These are phyloP conservation scores for Microhierax caerulescens DNA, from an alignment of 2,797 vertebrate genomes.

Conservation along the genomic window DNA sequence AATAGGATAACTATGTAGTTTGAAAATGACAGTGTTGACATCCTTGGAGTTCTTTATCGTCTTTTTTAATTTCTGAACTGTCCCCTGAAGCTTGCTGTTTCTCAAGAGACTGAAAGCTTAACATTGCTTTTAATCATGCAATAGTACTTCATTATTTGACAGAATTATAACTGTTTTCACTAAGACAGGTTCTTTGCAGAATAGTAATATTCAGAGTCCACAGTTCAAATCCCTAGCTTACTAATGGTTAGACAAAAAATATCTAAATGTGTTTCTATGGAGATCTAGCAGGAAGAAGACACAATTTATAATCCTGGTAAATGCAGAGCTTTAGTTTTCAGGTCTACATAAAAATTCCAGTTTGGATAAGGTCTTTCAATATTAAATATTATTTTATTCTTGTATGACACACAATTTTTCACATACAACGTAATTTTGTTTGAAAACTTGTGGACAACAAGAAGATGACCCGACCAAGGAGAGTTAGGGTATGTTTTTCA, in stretches of 20 bases:
- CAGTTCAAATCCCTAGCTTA: neutral
- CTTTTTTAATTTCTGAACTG: neutral
- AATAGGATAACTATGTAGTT: neutral
- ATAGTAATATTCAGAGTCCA: neutral
- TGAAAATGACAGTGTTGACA: neutral
- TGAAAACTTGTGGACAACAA: neutral
- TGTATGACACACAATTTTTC: neutral
- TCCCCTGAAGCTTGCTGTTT: neutral
- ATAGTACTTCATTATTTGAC: neutral
- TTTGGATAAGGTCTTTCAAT: neutral
- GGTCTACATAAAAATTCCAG: neutral
- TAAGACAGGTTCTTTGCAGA: neutral
- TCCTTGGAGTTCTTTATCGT: neutral
- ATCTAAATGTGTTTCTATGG: slow-evolving; percentile 24
- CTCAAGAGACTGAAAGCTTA: neutral
- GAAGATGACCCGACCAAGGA: neutral
- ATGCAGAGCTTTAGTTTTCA: neutral
- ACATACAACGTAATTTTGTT: neutral
- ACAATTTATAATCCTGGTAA: neutral
- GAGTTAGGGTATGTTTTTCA: neutral
- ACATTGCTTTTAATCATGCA: neutral
- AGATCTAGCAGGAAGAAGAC: neutral
- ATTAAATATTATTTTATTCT: neutral
- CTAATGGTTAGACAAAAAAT: neutral
- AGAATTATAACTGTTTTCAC: neutral